phyloP scores from a whole-genome alignment of 2,113 vertebrate genomes.

The Pipra filicauda region DNA sequence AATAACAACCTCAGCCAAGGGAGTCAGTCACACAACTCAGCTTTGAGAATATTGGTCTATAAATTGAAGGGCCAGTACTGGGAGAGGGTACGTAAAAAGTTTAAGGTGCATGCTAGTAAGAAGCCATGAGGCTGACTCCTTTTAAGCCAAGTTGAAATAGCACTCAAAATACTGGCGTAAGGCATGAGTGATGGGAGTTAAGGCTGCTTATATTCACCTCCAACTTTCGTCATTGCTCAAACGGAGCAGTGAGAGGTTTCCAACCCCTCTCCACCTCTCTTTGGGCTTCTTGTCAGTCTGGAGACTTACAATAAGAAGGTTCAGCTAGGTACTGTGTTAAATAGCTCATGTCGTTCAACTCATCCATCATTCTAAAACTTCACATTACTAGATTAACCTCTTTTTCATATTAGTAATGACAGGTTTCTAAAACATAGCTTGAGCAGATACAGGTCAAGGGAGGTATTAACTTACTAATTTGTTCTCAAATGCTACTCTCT shows the following conservation, averaged over 20 bases:
- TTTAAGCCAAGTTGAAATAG: background rate
- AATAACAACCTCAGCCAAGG: background rate
- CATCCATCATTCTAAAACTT: slow-evolving; percentile 34
- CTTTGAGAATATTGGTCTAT: background rate
- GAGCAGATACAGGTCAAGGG: slow-evolving; percentile 10
- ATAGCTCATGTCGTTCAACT: background rate
- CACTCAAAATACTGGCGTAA: background rate
- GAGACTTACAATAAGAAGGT: background rate
- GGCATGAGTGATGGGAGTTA: background rate
- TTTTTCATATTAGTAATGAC: slow-evolving; percentile 20
- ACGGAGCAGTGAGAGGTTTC: background rate
- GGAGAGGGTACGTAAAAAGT: background rate
- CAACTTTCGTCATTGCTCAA: background rate
- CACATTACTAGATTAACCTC: slow-evolving; percentile 20
- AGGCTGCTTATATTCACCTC: background rate
- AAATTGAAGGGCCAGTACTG: background rate
- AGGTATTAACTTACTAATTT: slow-evolving; percentile 20
- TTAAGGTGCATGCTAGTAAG: background rate
- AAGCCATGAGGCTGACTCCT: background rate
- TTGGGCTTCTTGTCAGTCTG: background rate
- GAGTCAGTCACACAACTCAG: background rate
- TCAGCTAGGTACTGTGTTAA: background rate
- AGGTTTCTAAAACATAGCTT: slow-evolving; percentile 19
- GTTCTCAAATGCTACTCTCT: background rate
- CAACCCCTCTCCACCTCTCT: background rate